phyloP scores from a whole-genome alignment of 2,797 vertebrate species.

The Rhadinocentrus ornatus region DNA sequence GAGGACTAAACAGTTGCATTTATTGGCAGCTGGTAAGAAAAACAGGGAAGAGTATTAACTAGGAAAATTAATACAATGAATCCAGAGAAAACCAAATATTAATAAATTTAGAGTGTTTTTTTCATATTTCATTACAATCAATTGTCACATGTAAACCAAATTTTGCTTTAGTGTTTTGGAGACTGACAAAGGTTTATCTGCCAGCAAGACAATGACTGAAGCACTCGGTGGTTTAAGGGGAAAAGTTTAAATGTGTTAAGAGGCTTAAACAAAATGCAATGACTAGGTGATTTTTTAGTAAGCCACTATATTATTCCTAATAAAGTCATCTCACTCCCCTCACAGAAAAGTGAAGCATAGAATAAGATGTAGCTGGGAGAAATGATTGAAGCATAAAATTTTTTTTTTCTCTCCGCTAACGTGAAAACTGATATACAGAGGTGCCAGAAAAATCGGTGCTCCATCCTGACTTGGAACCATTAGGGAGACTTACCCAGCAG shows the following conservation, averaged over 20 bases:
- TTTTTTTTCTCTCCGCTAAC: neutral
- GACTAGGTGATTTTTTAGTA: neutral
- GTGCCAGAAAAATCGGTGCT: neutral
- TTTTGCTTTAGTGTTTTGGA: too few species aligned
- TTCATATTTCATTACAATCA: too few species aligned
- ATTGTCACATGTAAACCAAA: neutral
- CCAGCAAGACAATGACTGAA: too few species aligned
- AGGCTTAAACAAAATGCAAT: neutral
- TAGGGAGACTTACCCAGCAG: conserved; percentile 80
- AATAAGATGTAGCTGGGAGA: neutral
- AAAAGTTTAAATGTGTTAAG: too few species aligned
- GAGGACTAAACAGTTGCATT: too few species aligned
- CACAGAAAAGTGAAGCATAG: neutral
- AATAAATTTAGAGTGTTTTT: neutral
- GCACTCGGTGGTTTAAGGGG: too few species aligned
- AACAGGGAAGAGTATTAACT: neutral
- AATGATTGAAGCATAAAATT: neutral
- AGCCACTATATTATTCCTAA: neutral
- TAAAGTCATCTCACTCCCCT: neutral
- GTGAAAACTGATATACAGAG: neutral
- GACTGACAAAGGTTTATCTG: too few species aligned
- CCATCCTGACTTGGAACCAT: neutral
- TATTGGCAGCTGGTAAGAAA: neutral
- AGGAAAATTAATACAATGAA: neutral
- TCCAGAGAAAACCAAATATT: neutral